Percentiles rank a stretch among this genome's conserved stretches.
Evolutionary conservation across 2,113 vertebrate genomes (phyloP).

Genomic region (Tinamus guttatus): DNA sequence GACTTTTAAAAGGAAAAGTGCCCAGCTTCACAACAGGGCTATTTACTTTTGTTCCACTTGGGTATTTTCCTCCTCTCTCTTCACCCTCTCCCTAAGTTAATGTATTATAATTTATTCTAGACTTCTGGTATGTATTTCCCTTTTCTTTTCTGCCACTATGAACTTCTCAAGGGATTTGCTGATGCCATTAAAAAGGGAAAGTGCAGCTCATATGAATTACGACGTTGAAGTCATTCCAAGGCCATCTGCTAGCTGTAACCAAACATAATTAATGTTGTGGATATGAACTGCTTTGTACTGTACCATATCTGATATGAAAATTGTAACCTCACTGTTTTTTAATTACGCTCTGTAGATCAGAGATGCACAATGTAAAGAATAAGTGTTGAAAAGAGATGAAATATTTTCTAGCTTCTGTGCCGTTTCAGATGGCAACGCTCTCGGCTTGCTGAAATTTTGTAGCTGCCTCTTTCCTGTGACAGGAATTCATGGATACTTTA

Average conservation of each 20-base stretch:
- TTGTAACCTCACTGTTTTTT: not conserved
- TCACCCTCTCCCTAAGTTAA: slow-evolving; percentile 11
- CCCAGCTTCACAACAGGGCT: not conserved
- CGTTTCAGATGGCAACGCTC: not conserved
- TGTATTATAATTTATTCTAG: slow-evolving; percentile 36
- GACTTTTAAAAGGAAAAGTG: not conserved
- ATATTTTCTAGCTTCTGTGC: not conserved
- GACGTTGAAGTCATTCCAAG: slow-evolving; percentile 60
- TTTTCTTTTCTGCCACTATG: slow-evolving; percentile 32
- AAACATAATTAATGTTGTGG: slow-evolving; percentile 48
- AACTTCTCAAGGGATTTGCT: slow-evolving; percentile 55
- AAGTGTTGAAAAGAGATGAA: not conserved
- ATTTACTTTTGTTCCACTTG: not conserved
- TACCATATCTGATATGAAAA: slow-evolving; percentile 8
- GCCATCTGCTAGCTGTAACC: slow-evolving; percentile 59
- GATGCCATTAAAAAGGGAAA: slow-evolving; percentile 62
- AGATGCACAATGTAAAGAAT: not conserved
- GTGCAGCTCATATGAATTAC: slow-evolving; percentile 48
- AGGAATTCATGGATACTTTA: not conserved
- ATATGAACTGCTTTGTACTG: not conserved
- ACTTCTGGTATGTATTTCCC: not conserved
- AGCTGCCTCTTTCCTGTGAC: not conserved
- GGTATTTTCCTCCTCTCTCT: slow-evolving; percentile 5
- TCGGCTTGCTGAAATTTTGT: not conserved
- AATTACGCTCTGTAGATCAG: not conserved